phyloP scores from a whole-genome alignment of 2,113 vertebrate genomes.

The Penelope pileata region DNA sequence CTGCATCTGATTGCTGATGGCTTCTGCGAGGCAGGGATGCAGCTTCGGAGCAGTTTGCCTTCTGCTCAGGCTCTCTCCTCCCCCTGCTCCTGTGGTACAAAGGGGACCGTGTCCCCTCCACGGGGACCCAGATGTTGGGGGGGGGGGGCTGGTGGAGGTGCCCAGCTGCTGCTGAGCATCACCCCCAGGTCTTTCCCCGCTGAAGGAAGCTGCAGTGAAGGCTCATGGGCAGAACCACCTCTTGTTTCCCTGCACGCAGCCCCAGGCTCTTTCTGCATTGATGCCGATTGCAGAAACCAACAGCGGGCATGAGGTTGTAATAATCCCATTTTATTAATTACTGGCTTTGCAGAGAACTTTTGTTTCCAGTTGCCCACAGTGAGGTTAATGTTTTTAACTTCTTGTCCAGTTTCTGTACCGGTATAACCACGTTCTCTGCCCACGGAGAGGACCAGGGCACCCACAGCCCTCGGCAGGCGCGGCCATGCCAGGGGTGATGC shows the following conservation, averaged over 20 bases:
- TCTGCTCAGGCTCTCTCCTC: constrained; percentile 49
- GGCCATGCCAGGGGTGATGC: no score
- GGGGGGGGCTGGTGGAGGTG: neutral
- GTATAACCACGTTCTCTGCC: neutral
- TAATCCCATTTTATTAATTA: constrained; percentile 54
- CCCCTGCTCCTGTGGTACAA: constrained; percentile 42
- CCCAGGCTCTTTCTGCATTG: neutral
- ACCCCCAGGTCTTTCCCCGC: neutral
- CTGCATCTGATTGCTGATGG: constrained; percentile 66
- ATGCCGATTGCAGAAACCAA: neutral
- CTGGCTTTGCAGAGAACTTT: neutral
- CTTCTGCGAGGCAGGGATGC: constrained; percentile 56
- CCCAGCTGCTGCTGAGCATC: neutral
- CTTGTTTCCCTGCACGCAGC: neutral
- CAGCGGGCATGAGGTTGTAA: constrained; percentile 49
- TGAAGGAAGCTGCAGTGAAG: neutral
- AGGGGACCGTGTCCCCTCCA: constrained; percentile 2
- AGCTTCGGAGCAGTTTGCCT: constrained; percentile 55
- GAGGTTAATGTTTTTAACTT: constrained; percentile 16
- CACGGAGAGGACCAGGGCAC: neutral
- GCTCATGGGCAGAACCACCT: neutral
- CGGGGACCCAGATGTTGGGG: constrained; percentile 57
- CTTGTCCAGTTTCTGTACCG: neutral
- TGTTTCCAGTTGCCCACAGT: neutral
- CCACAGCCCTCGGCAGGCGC: neutral